A percentile compares a stretch with the other conserved stretches of the same genome.
Evolutionary conservation across 2,888 invertebrate genomes (phyloP).

Genomic region (Drosophila atripex): DNA sequence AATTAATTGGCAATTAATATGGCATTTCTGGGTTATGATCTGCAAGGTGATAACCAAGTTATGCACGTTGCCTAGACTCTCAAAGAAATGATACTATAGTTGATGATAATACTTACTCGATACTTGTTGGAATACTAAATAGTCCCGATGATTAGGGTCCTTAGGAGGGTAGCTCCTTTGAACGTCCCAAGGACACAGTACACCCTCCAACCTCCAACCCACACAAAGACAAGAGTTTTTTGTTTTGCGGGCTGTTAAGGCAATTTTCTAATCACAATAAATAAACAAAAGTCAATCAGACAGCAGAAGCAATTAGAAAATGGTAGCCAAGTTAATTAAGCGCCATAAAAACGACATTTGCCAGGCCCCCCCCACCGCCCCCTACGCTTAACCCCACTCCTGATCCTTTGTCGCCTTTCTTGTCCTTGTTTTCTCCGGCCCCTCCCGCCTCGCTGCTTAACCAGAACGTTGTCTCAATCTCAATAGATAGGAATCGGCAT

Average conservation of each 20-base stretch:
- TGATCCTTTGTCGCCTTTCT: conserved; percentile 16
- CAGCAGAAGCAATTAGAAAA: conserved; percentile 74
- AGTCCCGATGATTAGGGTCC: no score
- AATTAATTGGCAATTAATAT: no score
- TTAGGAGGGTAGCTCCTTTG: no score
- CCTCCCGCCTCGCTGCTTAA: conserved; percentile 46
- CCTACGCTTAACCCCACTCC: background rate
- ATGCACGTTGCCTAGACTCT: no score
- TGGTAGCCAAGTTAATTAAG: conserved; percentile 76
- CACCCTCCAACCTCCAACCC: conserved; percentile 18
- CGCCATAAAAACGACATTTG: conserved; percentile 73
- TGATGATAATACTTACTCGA: no score
- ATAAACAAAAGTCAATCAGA: conserved; percentile 58
- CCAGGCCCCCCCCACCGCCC: conserved; percentile 2
- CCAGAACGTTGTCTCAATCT: conserved; percentile 70
- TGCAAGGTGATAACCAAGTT: no score
- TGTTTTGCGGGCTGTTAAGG: conserved; percentile 15
- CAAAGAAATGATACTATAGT: no score
- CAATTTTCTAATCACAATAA: conserved; percentile 51
- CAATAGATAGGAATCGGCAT: conserved; percentile 71
- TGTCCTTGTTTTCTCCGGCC: conserved; percentile 21
- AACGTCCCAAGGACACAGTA: no score
- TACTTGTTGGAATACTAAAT: no score
- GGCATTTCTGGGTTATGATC: no score
- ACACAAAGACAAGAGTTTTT: conserved; percentile 1